Percentiles rank a stretch among this genome's conserved stretches.
These are phyloP conservation scores for Acheta domesticus DNA, from an alignment of 2,888 invertebrate genomes.

Conservation along the genomic window DNA sequence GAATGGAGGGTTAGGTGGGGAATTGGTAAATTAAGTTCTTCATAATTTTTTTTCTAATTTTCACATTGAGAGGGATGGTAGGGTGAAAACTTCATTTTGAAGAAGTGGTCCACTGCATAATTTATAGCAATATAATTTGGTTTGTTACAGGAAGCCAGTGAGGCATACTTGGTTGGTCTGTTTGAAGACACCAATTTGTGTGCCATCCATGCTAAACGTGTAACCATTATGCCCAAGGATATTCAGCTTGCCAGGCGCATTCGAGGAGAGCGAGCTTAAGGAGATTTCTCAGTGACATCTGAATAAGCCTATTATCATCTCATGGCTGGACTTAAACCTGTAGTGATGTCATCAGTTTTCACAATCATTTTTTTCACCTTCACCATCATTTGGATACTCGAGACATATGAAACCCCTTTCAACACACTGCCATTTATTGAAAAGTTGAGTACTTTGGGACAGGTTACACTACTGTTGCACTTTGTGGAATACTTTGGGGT, in stretches of 20 bases:
- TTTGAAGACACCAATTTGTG: conserved; percentile 98
- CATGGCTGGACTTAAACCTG: not conserved
- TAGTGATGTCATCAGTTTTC: not conserved
- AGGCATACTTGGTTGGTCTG: conserved; percentile 88
- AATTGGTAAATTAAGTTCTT: no score
- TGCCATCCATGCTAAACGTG: conserved; percentile 95
- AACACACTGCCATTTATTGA: conserved; percentile 25
- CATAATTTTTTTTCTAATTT: no score
- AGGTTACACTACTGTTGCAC: not conserved
- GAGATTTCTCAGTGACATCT: not conserved
- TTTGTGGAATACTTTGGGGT: conserved; percentile 3
- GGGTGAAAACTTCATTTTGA: no score
- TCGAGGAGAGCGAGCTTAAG: conserved; percentile 91
- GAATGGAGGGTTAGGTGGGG: no score
- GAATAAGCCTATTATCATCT: not conserved
- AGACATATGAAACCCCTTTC: not conserved
- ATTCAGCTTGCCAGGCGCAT: conserved; percentile 95
- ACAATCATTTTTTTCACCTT: not conserved
- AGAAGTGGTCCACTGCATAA: not conserved
- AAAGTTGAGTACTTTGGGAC: conserved; percentile 9
- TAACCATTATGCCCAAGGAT: conserved; percentile 97
- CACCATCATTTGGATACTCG: conserved; percentile 18
- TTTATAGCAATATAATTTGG: conserved; percentile 36
- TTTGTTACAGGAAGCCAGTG: conserved; percentile 74
- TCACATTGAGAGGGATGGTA: no score